Evolutionary conservation across 2,888 invertebrate species (phyloP), one percentile per base, ranked within the genome.

Genomic region (Halocaridina rubra): DNA sequence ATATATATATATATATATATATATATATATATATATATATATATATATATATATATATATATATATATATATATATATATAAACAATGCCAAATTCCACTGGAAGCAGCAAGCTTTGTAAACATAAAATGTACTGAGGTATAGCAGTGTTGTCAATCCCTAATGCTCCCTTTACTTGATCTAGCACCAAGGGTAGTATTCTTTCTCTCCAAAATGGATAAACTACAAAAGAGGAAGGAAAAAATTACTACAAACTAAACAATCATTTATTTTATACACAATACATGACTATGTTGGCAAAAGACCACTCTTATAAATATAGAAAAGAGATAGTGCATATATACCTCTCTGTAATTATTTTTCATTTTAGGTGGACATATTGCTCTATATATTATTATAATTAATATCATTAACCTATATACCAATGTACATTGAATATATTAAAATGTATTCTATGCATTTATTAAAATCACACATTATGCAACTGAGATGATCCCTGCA

Each of bases 231-330:
- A 22, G 2, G 24, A 22, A 5, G 8, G 13, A 64, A 64, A 22
- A 16, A 64, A 64, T 7, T 39, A 32, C 22, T 61, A 22, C 32
- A 19, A 82, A 77, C 82, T 84, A 84, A 84, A 84, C 82, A 84
- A 84, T 84, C 82, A 84, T 84, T 84, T 84, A 84, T 84, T 84
- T 84, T 84, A n/a, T n/a, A 84, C 82, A 84, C 82, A 84, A 71
- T 84, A 84, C 82, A 84, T 84, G 82, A 84, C 82, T 84, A 84
- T 84, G 82, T 33, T 84, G 82, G 82, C 82, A 84, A 84, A 84
- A 84, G 82, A 78, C 78, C 82, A 84, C 82, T 69, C 76, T 84
- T 84, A 84, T 84, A 84, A 84, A 84, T 84, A 84, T 84, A 84
- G 82, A 84, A 84, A 84, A 84, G 82, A 84, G 82, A 84, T 84